These are phyloP conservation scores for Clarias gariepinus DNA, from an alignment of 2,113 vertebrate species.

Conservation along the genomic window DNA sequence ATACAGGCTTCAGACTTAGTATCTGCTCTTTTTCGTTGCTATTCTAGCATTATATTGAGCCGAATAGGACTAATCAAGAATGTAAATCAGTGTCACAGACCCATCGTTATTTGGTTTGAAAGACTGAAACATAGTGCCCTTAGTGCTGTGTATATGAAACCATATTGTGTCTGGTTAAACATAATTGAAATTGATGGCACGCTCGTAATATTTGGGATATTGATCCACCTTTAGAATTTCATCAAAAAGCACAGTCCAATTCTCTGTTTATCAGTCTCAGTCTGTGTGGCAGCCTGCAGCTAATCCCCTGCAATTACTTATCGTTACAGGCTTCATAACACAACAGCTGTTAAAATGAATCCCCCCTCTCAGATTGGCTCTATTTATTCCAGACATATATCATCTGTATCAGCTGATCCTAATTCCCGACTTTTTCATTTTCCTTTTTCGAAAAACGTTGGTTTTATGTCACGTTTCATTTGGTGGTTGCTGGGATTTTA, in stretches of 20 bases:
- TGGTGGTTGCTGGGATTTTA: neutral
- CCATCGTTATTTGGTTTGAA: neutral
- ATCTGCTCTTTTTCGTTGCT: neutral
- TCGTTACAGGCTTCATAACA: conserved; percentile 20
- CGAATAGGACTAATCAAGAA: too few species aligned
- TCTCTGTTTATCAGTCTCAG: conserved; percentile 2
- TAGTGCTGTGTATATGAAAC: neutral
- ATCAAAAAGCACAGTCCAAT: conserved; percentile 13
- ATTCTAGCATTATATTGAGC: neutral
- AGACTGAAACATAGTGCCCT: neutral
- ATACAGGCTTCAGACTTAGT: neutral
- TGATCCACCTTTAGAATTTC: conserved; percentile 31
- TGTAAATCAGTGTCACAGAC: neutral
- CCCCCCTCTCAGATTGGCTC: neutral
- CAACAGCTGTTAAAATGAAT: neutral
- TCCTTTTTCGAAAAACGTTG: neutral
- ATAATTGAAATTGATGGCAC: conserved; percentile 17
- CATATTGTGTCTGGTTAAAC: neutral
- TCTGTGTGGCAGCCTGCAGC: neutral
- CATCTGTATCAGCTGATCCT: neutral
- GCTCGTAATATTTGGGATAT: conserved; percentile 30
- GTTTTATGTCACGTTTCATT: neutral
- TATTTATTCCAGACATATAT: neutral
- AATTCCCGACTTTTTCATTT: neutral
- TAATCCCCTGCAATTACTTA: conserved; percentile 38